Evolutionary conservation across 2,113 vertebrate species (phyloP).

Genomic region (Triplophysa rosa): DNA sequence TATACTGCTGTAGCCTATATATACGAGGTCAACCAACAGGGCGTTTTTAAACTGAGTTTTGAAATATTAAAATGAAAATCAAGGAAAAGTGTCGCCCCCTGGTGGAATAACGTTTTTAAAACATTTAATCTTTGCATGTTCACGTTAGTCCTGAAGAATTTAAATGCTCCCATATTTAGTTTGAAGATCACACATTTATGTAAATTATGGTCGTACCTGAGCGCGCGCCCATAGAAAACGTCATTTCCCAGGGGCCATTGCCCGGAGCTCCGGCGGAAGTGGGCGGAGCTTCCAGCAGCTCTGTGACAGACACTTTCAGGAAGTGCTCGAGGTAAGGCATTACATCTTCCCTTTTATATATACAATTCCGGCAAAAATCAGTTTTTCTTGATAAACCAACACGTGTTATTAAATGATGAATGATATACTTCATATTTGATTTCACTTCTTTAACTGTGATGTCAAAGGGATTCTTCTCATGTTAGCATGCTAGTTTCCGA

Average conservation of each 20-base stretch:
- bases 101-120: not conserved
- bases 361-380: not conserved
- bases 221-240: not conserved
- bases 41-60: too few species aligned
- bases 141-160: not conserved
- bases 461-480: not conserved
- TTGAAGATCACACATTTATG: not conserved
- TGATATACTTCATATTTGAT: not conserved
- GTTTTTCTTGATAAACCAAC: not conserved
- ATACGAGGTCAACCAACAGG: too few species aligned
- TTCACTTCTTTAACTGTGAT: not conserved
- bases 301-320: constrained; percentile 34
- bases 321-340: constrained; percentile 32
- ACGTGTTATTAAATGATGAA: not conserved
- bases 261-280: not conserved
- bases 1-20: too few species aligned
- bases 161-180: not conserved
- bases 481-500: constrained; percentile 24
- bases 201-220: not conserved
- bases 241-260: not conserved
- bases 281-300: constrained; percentile 2
- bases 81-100: constrained; percentile 5
- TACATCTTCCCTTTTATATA: constrained; percentile 18
- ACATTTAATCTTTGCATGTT: not conserved
- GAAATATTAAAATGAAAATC: not conserved